phyloP scores from a whole-genome alignment of 2,797 vertebrate genomes.

The Leontocebus nigricollis region DNA sequence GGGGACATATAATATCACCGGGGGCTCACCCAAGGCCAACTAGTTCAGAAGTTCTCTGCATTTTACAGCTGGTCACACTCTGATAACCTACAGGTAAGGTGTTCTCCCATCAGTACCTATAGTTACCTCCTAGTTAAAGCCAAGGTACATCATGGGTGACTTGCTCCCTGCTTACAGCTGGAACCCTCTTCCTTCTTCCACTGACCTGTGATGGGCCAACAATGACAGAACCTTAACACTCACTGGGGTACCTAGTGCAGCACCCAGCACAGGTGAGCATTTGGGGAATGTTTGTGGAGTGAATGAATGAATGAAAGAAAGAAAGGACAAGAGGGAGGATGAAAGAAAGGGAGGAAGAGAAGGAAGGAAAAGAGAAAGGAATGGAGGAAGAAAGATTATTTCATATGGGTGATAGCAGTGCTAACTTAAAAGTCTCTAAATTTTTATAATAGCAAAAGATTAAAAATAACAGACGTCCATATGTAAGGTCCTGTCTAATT shows the following conservation, averaged over 20 bases:
- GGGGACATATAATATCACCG: neutral
- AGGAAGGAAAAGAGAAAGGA: neutral
- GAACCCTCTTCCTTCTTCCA: neutral
- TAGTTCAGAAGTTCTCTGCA: neutral
- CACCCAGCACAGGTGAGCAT: neutral
- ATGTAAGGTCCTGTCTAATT: neutral
- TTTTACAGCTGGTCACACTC: neutral
- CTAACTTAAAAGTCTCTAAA: neutral
- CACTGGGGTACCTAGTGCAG: neutral
- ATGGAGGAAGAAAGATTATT: neutral
- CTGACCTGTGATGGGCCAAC: neutral
- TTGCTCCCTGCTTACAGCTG: neutral
- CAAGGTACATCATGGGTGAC: neutral
- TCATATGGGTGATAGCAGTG: neutral
- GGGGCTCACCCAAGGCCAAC: neutral
- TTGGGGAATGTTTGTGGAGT: neutral
- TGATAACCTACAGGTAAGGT: neutral
- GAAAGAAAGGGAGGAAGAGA: neutral
- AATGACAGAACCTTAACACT: neutral
- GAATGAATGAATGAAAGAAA: neutral
- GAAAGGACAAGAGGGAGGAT: neutral
- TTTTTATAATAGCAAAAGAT: neutral
- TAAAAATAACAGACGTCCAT: neutral
- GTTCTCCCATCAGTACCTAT: neutral
- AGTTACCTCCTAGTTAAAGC: neutral